These are phyloP conservation scores for Cheilosia variabilis DNA, from an alignment of 2,888 invertebrate species.

Conservation along the genomic window DNA sequence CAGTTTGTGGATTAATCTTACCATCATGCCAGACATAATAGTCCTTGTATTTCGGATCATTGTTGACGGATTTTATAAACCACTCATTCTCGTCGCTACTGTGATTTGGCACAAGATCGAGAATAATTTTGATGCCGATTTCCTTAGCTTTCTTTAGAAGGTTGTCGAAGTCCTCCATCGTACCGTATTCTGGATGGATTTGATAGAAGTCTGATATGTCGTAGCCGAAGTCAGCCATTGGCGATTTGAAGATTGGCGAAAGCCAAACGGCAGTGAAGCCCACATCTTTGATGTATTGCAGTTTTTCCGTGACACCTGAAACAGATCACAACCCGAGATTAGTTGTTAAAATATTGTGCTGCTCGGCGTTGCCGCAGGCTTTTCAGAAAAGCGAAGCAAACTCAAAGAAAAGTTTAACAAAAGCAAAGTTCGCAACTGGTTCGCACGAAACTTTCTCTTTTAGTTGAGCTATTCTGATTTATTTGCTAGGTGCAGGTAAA, in stretches of 20 bases:
- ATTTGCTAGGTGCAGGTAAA: no score
- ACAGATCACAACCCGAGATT: constrained; percentile 24
- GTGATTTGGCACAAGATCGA: constrained; percentile 85
- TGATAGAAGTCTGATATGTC: constrained; percentile 89
- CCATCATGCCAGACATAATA: constrained; percentile 90
- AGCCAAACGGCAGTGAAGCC: constrained; percentile 89
- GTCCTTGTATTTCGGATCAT: constrained; percentile 87
- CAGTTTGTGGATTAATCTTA: constrained; percentile 81
- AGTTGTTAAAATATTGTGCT: no score
- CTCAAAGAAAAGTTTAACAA: no score
- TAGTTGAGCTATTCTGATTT: no score
- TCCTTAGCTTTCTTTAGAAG: constrained; percentile 85
- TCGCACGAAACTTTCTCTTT: no score
- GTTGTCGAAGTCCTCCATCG: constrained; percentile 88
- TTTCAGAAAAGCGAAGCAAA: no score
- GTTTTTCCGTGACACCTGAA: constrained; percentile 86
- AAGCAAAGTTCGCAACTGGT: no score
- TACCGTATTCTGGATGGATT: constrained; percentile 89
- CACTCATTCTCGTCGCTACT: constrained; percentile 91
- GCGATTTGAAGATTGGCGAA: constrained; percentile 90
- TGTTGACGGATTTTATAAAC: constrained; percentile 89
- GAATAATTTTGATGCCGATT: constrained; percentile 83
- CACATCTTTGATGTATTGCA: constrained; percentile 88
- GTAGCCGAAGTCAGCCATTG: constrained; percentile 91
- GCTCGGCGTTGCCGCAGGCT: no score